Evolutionary conservation across 2,113 vertebrate species (phyloP).

Genomic region (Gobio gobio): DNA sequence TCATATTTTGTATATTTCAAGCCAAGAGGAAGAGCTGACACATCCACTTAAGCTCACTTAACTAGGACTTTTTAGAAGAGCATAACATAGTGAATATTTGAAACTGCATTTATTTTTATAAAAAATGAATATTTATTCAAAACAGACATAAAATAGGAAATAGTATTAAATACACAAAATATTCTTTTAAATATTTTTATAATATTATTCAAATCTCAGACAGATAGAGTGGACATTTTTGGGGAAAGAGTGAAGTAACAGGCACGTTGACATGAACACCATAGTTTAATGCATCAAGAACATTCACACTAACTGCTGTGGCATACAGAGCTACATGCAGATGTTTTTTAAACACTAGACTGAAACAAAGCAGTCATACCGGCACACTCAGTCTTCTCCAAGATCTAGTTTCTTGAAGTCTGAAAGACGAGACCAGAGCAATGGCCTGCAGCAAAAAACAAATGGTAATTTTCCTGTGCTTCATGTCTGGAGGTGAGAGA

Average conservation of each 20-base stretch:
- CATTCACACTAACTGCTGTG: background rate
- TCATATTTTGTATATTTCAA: background rate
- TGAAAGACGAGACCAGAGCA: slow-evolving; percentile 70
- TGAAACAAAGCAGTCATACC: slow-evolving; percentile 66
- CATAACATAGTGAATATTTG: background rate
- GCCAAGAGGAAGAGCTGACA: background rate
- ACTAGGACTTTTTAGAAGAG: too few species aligned
- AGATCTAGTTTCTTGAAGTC: slow-evolving; percentile 66
- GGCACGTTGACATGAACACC: background rate
- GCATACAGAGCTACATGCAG: background rate
- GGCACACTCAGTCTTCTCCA: slow-evolving; percentile 43
- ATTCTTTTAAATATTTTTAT: background rate
- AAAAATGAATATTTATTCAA: background rate
- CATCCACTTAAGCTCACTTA: background rate
- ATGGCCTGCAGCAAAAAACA: slow-evolving; percentile 70
- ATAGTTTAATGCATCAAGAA: background rate
- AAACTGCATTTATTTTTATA: background rate
- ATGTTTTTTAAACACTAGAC: slow-evolving; percentile 47
- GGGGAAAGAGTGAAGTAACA: too few species aligned
- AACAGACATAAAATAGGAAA: background rate
- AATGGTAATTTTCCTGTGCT: slow-evolving; percentile 66
- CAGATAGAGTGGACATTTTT: background rate
- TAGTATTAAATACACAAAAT: background rate
- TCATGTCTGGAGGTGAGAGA: slow-evolving; percentile 50
- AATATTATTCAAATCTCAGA: background rate